Conservation (phyloP, 2,113 vertebrate genomes). For the Chlorodrepanis virens region DNA sequence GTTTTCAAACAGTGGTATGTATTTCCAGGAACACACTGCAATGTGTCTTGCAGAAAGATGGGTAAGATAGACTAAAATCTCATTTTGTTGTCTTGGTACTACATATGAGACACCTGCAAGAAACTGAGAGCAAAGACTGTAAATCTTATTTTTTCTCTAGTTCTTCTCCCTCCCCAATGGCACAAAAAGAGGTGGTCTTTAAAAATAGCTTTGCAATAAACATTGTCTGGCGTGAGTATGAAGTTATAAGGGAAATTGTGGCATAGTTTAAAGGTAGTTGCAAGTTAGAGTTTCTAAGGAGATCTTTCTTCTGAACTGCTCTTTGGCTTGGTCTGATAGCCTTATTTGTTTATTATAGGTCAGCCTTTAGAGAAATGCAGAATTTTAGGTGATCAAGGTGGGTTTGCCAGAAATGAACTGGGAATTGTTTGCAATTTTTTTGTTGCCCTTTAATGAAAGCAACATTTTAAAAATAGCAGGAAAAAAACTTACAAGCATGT, state of each 20-base stretch:
- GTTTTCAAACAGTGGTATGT: background rate
- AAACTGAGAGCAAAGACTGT: background rate
- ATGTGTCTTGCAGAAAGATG: background rate
- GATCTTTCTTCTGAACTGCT: background rate
- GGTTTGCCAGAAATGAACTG: background rate
- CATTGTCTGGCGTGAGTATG: background rate
- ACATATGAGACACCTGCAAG: background rate
- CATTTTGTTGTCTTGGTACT: background rate
- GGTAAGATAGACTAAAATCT: background rate
- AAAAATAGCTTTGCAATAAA: background rate
- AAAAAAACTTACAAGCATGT: fast-evolving
- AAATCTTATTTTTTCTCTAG: background rate
- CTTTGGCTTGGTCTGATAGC: background rate
- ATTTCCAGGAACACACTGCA: background rate
- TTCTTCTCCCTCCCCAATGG: background rate
- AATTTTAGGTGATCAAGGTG: background rate
- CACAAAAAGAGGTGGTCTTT: background rate
- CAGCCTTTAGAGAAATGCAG: background rate
- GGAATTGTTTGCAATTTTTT: background rate
- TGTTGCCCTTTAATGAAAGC: background rate
- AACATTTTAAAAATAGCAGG: background rate
- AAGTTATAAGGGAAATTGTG: background rate
- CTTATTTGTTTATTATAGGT: background rate
- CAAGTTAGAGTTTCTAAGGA: background rate
- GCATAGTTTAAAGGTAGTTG: background rate